phyloP scores from a whole-genome alignment of 2,113 vertebrate genomes.

The Daphoenositta chrysoptera region DNA sequence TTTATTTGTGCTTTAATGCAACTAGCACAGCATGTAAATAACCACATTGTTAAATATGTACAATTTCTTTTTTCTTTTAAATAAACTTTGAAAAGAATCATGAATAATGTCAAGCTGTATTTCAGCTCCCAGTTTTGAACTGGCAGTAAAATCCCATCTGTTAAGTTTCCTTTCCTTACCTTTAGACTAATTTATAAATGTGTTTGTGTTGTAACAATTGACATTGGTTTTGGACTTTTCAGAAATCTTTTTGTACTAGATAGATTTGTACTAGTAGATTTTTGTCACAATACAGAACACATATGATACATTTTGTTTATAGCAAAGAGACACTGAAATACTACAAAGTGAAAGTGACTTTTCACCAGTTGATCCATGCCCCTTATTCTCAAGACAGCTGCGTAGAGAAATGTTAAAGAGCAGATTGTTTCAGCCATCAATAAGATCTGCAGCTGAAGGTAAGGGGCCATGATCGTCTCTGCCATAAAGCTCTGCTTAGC shows the following conservation, averaged over 20 bases:
- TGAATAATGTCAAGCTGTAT: neutral
- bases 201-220: neutral
- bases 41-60: neutral
- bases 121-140: neutral
- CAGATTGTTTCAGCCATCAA: accelerated
- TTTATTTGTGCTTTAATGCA: neutral
- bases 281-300: neutral
- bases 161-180: neutral
- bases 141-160: neutral
- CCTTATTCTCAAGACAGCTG: neutral
- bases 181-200: neutral
- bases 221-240: neutral
- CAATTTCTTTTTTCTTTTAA: neutral
- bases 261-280: neutral
- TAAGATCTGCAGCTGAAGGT: neutral
- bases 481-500: neutral
- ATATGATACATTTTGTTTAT: neutral
- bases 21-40: neutral
- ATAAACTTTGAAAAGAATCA: neutral
- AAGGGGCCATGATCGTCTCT: accelerated
- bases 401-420: neutral
- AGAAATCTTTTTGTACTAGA: neutral
- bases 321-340: neutral
- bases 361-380: neutral
- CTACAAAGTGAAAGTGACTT: neutral